A percentile compares a stretch with the other conserved stretches of the same genome.
Conservation (phyloP, 2,797 vertebrate genomes). For the Anableps anableps region DNA sequence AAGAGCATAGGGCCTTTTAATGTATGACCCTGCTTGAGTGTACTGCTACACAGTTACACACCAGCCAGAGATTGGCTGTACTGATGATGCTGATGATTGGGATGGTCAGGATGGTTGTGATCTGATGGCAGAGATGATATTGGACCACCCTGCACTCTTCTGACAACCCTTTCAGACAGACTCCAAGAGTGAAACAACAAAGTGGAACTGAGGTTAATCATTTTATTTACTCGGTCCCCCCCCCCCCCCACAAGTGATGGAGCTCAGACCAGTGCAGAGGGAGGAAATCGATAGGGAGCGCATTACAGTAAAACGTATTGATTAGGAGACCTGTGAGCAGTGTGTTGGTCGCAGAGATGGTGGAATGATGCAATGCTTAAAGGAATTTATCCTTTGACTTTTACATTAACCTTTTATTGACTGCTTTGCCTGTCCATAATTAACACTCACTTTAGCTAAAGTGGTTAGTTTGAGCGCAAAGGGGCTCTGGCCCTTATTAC, state of each 20-base stretch:
- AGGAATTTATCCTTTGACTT: conserved; percentile 99
- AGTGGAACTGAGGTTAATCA: conserved; percentile 81
- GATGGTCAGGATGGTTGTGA: conserved; percentile 44
- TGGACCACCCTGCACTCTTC: conserved; percentile 59
- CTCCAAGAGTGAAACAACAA: conserved; percentile 63
- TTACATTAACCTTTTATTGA: conserved; percentile 99
- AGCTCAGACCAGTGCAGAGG: conserved; percentile 40
- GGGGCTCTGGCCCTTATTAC: conserved; percentile 67
- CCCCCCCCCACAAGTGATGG: conserved; percentile 62
- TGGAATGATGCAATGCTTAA: conserved; percentile 96
- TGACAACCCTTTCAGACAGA: conserved; percentile 67
- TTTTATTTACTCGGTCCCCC: conserved; percentile 78
- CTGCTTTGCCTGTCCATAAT: conserved; percentile 98
- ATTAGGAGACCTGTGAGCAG: conserved; percentile 90
- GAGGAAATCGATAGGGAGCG: conserved; percentile 85
- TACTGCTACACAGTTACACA: conserved; percentile 73
- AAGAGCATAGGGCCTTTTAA: conserved; percentile 83
- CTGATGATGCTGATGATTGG: conserved; percentile 66
- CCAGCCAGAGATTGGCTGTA: conserved; percentile 64
- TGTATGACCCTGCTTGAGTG: conserved; percentile 75
- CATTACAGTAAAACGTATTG: conserved; percentile 99
- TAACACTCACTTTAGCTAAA: conserved; percentile 99
- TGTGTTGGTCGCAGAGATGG: conserved; percentile 92
- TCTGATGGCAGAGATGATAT: conserved; percentile 61
- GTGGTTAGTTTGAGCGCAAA: conserved; percentile 91